Conservation (phyloP, 2,797 vertebrate species). For the Mallotus villosus region DNA sequence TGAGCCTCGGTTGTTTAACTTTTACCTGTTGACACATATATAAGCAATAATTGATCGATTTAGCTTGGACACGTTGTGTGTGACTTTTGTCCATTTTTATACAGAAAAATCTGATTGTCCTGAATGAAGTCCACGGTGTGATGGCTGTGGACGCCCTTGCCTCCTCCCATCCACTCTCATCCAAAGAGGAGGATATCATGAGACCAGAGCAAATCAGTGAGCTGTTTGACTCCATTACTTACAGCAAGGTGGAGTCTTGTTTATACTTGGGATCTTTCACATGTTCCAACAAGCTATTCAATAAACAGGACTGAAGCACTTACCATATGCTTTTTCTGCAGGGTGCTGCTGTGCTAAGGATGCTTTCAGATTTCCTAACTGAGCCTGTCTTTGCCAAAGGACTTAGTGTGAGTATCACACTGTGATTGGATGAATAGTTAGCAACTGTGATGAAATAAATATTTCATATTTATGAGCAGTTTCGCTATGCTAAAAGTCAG, state of each 20-base stretch:
- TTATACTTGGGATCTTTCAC: too few relatives aligned
- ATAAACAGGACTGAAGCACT: not conserved
- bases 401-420: slow-evolving; percentile 73
- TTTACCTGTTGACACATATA: not conserved
- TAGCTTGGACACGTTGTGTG: not conserved
- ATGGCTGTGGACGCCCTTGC: slow-evolving; percentile 79
- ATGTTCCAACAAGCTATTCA: too few relatives aligned
- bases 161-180: slow-evolving; percentile 83
- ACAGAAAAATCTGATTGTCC: slow-evolving; percentile 84
- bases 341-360: slow-evolving; percentile 86
- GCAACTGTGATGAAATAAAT: too few relatives aligned
- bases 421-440: not conserved
- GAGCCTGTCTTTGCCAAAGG: slow-evolving; percentile 79
- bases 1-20: slow-evolving; percentile 58
- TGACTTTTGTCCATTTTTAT: slow-evolving; percentile 8
- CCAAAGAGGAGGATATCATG: slow-evolving; percentile 70
- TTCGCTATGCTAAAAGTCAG: not conserved
- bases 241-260: slow-evolving; percentile 63
- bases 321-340: slow-evolving; percentile 16
- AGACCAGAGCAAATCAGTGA: slow-evolving; percentile 79
- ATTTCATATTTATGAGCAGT: too few relatives aligned
- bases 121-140: slow-evolving; percentile 73
- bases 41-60: not conserved
- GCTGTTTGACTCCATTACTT: slow-evolving; percentile 83
- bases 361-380: slow-evolving; percentile 84